Evolutionary conservation across 2,113 vertebrate species (phyloP).

Genomic region (Egretta garzetta): DNA sequence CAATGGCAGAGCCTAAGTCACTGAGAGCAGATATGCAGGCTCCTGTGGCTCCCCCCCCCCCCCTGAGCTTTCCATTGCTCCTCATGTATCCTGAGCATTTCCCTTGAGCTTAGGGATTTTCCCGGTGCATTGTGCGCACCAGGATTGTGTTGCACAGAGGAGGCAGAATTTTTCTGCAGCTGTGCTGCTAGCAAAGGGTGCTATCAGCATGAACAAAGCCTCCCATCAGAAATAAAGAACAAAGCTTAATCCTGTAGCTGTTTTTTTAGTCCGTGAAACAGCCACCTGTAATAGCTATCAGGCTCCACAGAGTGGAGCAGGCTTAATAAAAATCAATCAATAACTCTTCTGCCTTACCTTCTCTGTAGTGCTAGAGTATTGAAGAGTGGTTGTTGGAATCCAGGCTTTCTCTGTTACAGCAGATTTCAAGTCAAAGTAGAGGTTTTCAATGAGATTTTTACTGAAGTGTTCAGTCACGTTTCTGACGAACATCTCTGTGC

Average conservation of each 20-base stretch:
- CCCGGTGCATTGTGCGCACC: background rate
- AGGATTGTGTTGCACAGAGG: background rate
- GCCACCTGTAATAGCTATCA: slow-evolving; percentile 23
- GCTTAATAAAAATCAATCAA: slow-evolving; percentile 32
- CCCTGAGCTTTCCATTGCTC: background rate
- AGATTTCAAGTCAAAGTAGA: background rate
- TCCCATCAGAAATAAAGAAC: background rate
- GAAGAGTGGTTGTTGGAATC: slow-evolving; percentile 8
- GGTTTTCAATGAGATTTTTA: slow-evolving; percentile 18
- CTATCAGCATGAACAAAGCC: background rate
- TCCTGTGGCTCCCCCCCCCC: background rate
- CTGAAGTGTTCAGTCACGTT: slow-evolving; percentile 26
- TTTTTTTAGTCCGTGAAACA: background rate
- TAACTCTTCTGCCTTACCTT: slow-evolving; percentile 69
- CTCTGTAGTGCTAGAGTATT: slow-evolving; percentile 54
- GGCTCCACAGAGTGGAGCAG: slow-evolving; percentile 52
- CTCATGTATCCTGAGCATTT: background rate
- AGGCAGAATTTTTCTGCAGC: background rate
- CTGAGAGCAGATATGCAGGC: background rate
- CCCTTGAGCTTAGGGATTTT: background rate
- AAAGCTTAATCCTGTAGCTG: background rate
- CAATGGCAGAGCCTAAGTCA: background rate
- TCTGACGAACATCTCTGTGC: slow-evolving; percentile 44
- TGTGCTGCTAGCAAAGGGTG: background rate
- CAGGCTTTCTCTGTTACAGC: slow-evolving; percentile 42